Evolutionary conservation across 2,113 vertebrate species (phyloP).

Genomic region (Anarhynchus alexandrinus): DNA sequence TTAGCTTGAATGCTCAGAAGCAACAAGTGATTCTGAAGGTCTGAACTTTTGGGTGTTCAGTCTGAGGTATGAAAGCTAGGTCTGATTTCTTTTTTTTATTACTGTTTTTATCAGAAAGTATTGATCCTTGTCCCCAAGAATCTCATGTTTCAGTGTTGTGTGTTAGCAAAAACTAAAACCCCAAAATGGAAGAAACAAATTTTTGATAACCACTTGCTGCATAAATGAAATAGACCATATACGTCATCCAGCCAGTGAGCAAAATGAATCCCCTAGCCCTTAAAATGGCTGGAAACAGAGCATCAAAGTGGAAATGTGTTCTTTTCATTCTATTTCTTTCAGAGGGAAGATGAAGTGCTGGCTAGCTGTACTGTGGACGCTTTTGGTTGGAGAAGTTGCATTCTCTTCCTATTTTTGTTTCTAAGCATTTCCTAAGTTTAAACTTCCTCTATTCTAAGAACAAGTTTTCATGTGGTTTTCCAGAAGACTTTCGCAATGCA

Average conservation of each 20-base stretch:
- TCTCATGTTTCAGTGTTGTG: neutral
- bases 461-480: neutral
- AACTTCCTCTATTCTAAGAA: constrained; percentile 17
- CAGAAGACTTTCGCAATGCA: neutral
- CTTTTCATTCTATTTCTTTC: neutral
- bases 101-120: neutral
- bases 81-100: neutral
- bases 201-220: neutral
- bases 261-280: neutral
- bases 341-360: neutral
- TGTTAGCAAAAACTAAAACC: neutral
- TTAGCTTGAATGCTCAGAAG: neutral
- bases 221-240: neutral
- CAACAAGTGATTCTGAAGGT: neutral
- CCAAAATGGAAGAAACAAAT: neutral
- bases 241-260: neutral
- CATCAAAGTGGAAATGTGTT: neutral
- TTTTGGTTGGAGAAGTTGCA: neutral
- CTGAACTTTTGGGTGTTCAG: neutral
- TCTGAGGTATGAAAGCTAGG: neutral
- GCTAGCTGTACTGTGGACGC: neutral
- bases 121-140: neutral
- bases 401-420: neutral
- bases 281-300: neutral
- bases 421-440: neutral